Base-by-base conservation (phyloP, 1,140 invertebrate genomes). In the Trissolcus basalis region DNA sequence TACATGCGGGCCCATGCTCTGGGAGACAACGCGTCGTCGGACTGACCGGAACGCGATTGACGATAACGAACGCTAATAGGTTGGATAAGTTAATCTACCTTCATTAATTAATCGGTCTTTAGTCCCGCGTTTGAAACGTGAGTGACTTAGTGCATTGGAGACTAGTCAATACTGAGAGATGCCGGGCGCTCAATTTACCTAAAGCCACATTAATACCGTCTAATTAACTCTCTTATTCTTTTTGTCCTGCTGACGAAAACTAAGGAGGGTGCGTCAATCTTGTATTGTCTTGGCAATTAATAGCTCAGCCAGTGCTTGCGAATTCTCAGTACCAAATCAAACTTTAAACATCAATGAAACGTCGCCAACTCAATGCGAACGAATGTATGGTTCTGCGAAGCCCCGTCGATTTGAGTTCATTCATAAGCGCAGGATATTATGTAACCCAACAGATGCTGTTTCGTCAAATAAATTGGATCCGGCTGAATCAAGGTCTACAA, bases 61-160 rank as follows among this genome's bases (percentile, higher is more conserved):
- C 80, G 73, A 85, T 83, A 85, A 85, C 82, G 84, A 85, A 85
- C 83, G 80, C 80, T 85, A 85, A 85, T 85, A 79, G 80, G 79
- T 80, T 79, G 83, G 82, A 85, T 82, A 81, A 84, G 83, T 83
- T 84, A 85, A 85, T 85, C 83, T 81, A 80, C 76, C 80, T 83
- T 82, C 82, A 82, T 83, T 83, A 83, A 83, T 85, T 82, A 83
- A 85, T 85, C 74, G 82, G 81, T 75, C 81, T 82, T 82, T 74
- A 68, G 78, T 61, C 61, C 73, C 55, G 72, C 68, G 61, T 79
- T 63, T 53, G 64, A 56, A 55, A 44, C 49, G 74, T 77, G 76
- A 60, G 67, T 61, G 60, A 67, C 60, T 50, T 35, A 27, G 13
- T 65, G 27, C 27, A 51, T 75, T 59, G 56, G 19, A 54, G 65